A percentile compares a stretch with the other conserved stretches of the same genome.
Evolutionary conservation across 2,888 invertebrate genomes (phyloP).

Genomic region (Pheosia tremula): DNA sequence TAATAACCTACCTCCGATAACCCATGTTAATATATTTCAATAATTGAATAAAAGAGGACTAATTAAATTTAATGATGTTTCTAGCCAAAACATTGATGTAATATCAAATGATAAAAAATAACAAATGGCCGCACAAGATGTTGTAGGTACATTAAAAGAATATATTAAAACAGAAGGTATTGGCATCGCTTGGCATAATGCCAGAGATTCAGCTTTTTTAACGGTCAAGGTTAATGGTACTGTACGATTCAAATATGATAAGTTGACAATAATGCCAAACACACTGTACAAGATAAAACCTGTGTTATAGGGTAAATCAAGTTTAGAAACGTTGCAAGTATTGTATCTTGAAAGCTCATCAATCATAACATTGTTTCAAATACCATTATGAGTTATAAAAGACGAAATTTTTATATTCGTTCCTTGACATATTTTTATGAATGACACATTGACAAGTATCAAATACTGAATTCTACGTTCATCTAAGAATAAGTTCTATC

Average conservation of each 20-base stretch:
- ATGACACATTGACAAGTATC: too few relatives aligned
- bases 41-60: background rate
- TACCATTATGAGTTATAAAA: too few relatives aligned
- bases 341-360: background rate
- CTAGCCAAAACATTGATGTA: background rate
- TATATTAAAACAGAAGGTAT: conserved; percentile 12
- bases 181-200: conserved; percentile 30
- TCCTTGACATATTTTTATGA: too few relatives aligned
- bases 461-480: too few relatives aligned
- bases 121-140: conserved; percentile 1
- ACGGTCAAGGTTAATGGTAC: conserved; percentile 37
- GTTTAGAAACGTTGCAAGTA: background rate
- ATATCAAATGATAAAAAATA: background rate
- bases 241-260: conserved; percentile 14
- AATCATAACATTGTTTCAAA: too few relatives aligned
- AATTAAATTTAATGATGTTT: background rate
- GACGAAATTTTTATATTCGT: too few relatives aligned
- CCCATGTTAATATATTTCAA: background rate
- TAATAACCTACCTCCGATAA: background rate
- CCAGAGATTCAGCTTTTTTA: conserved; percentile 21
- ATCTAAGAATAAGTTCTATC: too few relatives aligned
- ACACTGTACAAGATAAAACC: background rate
- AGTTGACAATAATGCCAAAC: conserved; percentile 18
- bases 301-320: background rate
- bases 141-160: conserved; percentile 8